Base-by-base conservation (phyloP, 1,140 invertebrate species). In the Monomorium pharaonis region DNA sequence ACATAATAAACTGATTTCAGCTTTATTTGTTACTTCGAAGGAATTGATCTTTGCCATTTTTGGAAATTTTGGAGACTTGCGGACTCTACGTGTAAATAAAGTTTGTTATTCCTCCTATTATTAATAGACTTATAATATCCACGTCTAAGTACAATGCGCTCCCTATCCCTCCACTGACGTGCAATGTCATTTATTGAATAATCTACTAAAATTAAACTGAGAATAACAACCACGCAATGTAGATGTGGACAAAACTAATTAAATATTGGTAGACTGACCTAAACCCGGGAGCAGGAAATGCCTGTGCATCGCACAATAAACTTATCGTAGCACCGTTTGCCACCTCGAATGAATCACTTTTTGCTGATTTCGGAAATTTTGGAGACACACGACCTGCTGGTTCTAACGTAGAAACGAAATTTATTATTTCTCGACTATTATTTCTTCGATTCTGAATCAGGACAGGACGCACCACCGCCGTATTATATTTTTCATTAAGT, bases 281-380 rank as follows among this genome's bases (percentile, higher is more conserved):
- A 89, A 91, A 91, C 63, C 65, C 58, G 63, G 96, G 96, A 58
- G 95, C 93, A 30, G 96, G 96, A 83, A 95, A 96, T 70, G 96
- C 95, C 94, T 97, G 97, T 69, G 96, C 96, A 89, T 97, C 96
- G 91, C 97, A 97, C 58, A 97, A 95, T 70, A 97, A 93, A 85
- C 95, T 95, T 78, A 96, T 86, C 24, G 84, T 62, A 16, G 76
- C 77, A 5, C 44, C 81, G 56, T 56, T 37, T 10, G 69, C 75
- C 65, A 90, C 84, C 56, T 94, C 92, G 74, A 93, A 92, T 30
- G 93, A 89, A 60, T 95, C 89, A 62, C 87, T 91, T 84, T 93
- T 94, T 27, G 94, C 92, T 6, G 93, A 91, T 86, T 92, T 92
- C n/a, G 96, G 95, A 89, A 96, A 94, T 93, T 96, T 96, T 30